phyloP scores from a whole-genome alignment of 1,140 invertebrate genomes.

The Zophobas morio region DNA sequence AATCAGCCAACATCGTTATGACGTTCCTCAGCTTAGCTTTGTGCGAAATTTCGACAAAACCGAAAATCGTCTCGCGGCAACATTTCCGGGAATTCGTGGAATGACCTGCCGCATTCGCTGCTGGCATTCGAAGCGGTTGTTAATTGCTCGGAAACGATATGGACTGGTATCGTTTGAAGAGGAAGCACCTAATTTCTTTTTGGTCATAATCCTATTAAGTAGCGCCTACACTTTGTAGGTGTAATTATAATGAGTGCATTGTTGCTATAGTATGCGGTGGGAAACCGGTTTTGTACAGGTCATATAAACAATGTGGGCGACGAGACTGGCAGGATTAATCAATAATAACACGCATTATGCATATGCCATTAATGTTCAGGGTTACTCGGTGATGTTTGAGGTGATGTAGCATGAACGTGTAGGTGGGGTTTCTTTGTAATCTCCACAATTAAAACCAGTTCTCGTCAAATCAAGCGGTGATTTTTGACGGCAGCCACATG shows the following conservation, averaged over 20 bases:
- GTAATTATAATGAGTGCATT: constrained; percentile 38
- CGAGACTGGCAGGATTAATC: constrained; percentile 45
- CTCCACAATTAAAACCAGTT: not conserved
- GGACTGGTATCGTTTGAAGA: not conserved
- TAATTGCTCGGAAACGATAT: not conserved
- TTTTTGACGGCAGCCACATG: too few species aligned
- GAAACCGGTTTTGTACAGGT: constrained; percentile 42
- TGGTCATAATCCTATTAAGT: constrained; percentile 11
- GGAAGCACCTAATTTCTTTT: constrained; percentile 29
- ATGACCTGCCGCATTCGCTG: not conserved
- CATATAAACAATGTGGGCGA: constrained; percentile 42
- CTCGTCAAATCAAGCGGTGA: not conserved
- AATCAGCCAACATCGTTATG: too few species aligned
- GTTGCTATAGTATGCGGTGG: constrained; percentile 30
- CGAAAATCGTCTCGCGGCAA: not conserved
- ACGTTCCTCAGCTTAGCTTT: too few species aligned
- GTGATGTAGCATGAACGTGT: not conserved
- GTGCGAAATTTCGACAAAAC: too few species aligned
- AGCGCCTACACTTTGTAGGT: constrained; percentile 16
- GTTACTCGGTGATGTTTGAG: constrained; percentile 25
- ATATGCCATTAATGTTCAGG: constrained; percentile 35
- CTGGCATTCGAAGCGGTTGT: not conserved
- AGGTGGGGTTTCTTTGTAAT: constrained; percentile 16
- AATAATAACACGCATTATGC: constrained; percentile 45
- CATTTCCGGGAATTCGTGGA: not conserved